phyloP scores from a whole-genome alignment of 2,113 vertebrate species.

The Oenanthe oenanthe region DNA sequence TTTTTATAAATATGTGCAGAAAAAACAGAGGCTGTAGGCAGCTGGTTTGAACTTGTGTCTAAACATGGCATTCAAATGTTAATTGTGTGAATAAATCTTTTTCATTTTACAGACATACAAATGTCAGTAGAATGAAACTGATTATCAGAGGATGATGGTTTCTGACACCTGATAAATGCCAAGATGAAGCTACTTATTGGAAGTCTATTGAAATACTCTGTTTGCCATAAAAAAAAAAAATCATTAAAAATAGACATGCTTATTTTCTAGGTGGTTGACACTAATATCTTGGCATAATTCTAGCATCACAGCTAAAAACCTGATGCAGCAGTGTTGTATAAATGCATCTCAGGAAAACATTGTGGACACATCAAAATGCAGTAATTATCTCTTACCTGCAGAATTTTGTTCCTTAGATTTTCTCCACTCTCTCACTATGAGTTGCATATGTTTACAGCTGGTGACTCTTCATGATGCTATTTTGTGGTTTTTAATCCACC shows the following conservation, averaged over 20 bases:
- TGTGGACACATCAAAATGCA: not conserved
- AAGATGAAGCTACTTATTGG: constrained; percentile 73
- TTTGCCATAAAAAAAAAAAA: constrained; percentile 74
- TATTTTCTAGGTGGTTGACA: constrained; percentile 51
- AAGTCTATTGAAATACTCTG: constrained; percentile 70
- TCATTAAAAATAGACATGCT: constrained; percentile 56
- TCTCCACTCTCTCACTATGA: not conserved
- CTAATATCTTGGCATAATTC: not conserved
- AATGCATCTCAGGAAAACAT: not conserved
- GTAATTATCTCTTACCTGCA: not conserved
- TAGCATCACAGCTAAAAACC: not conserved
- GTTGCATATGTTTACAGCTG: not conserved
- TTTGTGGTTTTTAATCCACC: not conserved
- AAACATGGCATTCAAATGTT: constrained; percentile 80
- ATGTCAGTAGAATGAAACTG: constrained; percentile 77
- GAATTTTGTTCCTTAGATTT: not conserved
- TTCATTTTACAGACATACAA: constrained; percentile 77
- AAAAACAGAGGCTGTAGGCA: constrained; percentile 66
- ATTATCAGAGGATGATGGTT: constrained; percentile 74
- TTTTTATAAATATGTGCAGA: constrained; percentile 53
- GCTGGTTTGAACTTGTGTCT: constrained; percentile 72
- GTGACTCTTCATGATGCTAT: not conserved
- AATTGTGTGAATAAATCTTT: constrained; percentile 79
- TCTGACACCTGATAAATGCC: constrained; percentile 75
- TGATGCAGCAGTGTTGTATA: not conserved